These are phyloP conservation scores for Drosophila falleni DNA, from an alignment of 2,888 invertebrate species.

Conservation along the genomic window DNA sequence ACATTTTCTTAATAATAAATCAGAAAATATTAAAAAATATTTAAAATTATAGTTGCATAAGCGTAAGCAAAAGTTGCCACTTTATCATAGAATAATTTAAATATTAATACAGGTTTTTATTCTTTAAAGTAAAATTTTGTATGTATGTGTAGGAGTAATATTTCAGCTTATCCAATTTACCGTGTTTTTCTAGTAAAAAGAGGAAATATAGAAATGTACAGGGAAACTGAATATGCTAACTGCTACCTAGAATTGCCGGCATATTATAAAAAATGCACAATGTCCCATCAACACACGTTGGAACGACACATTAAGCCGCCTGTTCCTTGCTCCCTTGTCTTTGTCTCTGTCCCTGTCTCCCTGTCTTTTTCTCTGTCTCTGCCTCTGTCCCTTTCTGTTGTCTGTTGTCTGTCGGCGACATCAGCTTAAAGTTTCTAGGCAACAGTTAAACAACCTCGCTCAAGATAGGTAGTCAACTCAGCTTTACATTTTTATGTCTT, in stretches of 20 bases:
- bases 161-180: not conserved
- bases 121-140: not conserved
- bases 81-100: not conserved
- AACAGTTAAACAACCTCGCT: conserved; percentile 20
- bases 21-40: too few relatives aligned
- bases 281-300: conserved; percentile 65
- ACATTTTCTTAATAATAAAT: too few relatives aligned
- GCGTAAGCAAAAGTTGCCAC: too few relatives aligned
- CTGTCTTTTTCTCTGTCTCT: too few relatives aligned
- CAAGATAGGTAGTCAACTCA: conserved; percentile 43
- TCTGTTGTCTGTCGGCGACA: conserved; percentile 42
- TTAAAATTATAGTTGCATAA: too few relatives aligned
- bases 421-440: conserved; percentile 67
- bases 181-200: not conserved
- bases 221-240: conserved; percentile 22
- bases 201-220: not conserved
- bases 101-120: not conserved
- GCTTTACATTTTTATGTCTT: conserved; percentile 76
- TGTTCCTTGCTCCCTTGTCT: not conserved
- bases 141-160: not conserved
- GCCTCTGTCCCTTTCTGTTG: not conserved
- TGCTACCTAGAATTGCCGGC: conserved; percentile 61
- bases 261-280: conserved; percentile 78
- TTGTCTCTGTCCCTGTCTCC: not conserved
- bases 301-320: conserved; percentile 20